phyloP scores from a whole-genome alignment of 2,113 vertebrate species.

The Phalacrocorax aristotelis region DNA sequence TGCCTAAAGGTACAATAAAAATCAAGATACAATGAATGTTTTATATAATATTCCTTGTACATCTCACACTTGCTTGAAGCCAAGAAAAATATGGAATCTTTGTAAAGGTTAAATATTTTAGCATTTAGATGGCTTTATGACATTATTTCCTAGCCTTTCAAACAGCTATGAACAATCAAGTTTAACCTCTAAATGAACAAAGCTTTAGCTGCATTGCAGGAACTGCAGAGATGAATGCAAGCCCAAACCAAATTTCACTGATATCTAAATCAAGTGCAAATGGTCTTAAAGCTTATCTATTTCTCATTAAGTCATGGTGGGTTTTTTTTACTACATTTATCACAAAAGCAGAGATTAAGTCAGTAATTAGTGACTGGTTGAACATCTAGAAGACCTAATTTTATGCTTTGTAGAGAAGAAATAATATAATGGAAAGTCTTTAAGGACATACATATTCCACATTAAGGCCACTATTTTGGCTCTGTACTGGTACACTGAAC shows the following conservation, averaged over 20 bases:
- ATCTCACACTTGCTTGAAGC: constrained; percentile 2
- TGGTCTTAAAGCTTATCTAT: background rate
- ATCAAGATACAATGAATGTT: constrained; percentile 29
- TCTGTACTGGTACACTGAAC: background rate
- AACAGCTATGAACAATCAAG: constrained; percentile 21
- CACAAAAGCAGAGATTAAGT: background rate
- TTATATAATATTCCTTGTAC: constrained; percentile 27
- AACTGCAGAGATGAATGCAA: background rate
- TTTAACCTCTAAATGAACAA: constrained; percentile 53
- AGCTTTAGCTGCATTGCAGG: constrained; percentile 14
- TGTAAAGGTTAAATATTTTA: constrained; percentile 62
- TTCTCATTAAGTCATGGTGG: background rate
- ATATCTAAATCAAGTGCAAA: background rate
- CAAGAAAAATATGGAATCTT: constrained; percentile 48
- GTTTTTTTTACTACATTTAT: background rate
- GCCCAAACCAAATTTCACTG: background rate
- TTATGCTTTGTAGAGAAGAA: background rate
- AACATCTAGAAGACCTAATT: background rate
- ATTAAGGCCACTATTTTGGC: background rate
- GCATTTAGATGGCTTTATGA: constrained; percentile 51
- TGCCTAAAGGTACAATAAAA: constrained; percentile 23
- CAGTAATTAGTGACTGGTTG: background rate
- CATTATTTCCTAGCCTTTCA: constrained; percentile 48
- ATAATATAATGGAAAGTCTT: background rate
- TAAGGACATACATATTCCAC: fast-evolving